Base-by-base conservation (phyloP, 2,113 vertebrate species). In the Xenotilapia flavipinnis region DNA sequence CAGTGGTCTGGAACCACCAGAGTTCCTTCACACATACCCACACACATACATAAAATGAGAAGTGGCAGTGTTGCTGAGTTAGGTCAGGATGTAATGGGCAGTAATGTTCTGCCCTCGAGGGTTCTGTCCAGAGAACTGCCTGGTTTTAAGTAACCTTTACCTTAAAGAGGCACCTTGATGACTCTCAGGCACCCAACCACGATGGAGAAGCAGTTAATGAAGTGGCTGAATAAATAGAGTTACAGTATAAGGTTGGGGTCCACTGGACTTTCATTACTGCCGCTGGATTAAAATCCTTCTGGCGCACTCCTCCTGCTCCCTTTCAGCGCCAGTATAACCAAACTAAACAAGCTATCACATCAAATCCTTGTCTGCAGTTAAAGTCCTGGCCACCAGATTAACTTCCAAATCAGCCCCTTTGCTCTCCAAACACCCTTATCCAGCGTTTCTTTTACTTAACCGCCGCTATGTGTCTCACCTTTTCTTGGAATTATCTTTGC, bases 61-160 rank as follows among this genome's bases (percentile, higher is more conserved):
- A 94, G 94, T 95, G 96, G 94, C 96, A 96, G 93, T 94, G 91
- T 93, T 95, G 96, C 96, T 96, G 96, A 96, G 94, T 93, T 95
- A 91, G 93, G 93, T 91, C 87, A 87, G 92, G 90, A 86, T 85
- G 89, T 96, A 95, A 96, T 95, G 93, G 93, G 86, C 92, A 90
- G 87, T 94, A 93, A 95, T 95, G 95, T 92, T 88, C 84, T 81
- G 93, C 88, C 93, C 90, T 85, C 62, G 31, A 94, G 90, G 90
- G 87, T 85, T 87, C 91, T 90, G 93, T 95, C 93, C 89, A 89
- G 54, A 26, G 86, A 89, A 86, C 84, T 86, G 89, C 89, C 90
- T 89, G 80, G 82, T 91, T 95, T 93, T 91, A 93, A 94, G 92
- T 94, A 94, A 95, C 94, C 95, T 94, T 95, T 94, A 86, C 86